A percentile compares a stretch with the other conserved stretches of the same genome.
Evolutionary conservation across 1,140 invertebrate genomes (phyloP).

Genomic region (Acyrthosiphon pisum): DNA sequence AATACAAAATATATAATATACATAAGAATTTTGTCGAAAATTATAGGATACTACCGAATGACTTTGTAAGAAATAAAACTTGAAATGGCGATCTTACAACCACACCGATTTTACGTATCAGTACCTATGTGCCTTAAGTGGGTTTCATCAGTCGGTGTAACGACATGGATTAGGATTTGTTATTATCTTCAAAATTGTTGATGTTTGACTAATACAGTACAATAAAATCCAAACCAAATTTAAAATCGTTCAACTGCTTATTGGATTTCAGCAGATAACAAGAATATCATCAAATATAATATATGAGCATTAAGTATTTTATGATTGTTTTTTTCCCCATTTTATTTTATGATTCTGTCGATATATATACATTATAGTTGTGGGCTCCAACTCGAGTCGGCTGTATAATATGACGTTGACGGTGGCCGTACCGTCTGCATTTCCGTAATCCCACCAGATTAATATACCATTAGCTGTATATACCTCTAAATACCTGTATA

Average conservation of each 20-base stretch:
- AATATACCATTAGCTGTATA: background rate
- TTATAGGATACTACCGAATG: background rate
- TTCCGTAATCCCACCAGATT: slow-evolving; percentile 18
- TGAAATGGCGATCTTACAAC: background rate
- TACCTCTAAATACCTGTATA: background rate
- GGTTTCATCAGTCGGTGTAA: slow-evolving; percentile 13
- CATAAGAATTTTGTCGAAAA: background rate
- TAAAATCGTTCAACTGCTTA: slow-evolving; percentile 37
- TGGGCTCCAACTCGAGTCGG: background rate
- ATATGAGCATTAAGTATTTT: slow-evolving; percentile 16
- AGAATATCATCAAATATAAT: background rate
- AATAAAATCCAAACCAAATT: slow-evolving; percentile 54
- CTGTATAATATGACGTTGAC: background rate
- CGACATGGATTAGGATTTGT: slow-evolving; percentile 44
- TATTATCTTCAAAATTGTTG: slow-evolving; percentile 44
- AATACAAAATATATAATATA: too few relatives aligned
- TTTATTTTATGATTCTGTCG: too few relatives aligned
- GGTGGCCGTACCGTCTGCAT: background rate
- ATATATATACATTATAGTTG: background rate
- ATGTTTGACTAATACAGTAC: slow-evolving; percentile 47
- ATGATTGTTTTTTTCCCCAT: background rate
- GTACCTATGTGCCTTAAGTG: background rate
- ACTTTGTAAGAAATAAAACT: slow-evolving; percentile 3
- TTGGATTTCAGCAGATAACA: slow-evolving; percentile 52
- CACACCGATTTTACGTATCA: background rate